Evolutionary conservation across 2,113 vertebrate genomes (phyloP), one percentile per base, ranked within the genome.

Genomic region (Crotalus helleri): DNA sequence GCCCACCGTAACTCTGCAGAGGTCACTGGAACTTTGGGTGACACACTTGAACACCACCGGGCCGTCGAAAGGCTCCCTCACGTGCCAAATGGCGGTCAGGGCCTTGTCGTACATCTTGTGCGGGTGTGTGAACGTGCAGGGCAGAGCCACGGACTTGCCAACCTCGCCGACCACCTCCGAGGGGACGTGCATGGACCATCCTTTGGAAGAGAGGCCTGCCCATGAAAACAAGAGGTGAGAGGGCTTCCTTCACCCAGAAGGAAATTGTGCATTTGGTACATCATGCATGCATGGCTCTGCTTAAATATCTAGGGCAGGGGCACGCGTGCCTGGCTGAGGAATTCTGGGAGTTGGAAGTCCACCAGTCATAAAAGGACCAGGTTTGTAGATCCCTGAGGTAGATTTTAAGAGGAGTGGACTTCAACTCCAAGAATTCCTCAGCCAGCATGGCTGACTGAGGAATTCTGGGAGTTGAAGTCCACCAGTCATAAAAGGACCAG

Each of bases 121-220:
- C 0, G 99, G 99, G 95, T 99, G 99, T 51, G 98, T 98, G 97
- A 99, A 99, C 55, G 98, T 98, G 95, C 99, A 99, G 88, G 99
- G 98, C 94, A 99, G 97, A 91, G 98, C 97, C 1, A 97, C 98
- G 0, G 96, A 98, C 95, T 98, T 98, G 33, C 99, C 98, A 0
- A 98, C 97, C 0, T 98, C 97, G 0, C 98, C 98, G 0, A 97
- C 97, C 0, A 98, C 98, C 87, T 99, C 99, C 0, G 98, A 90
- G 0, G 98, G 98, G 46, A 99, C 97, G 0, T 98, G 98, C 94
- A 99, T 97, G 1, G 98, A 98, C 99, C 99, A 99, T 92, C 98
- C 96, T 29, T 98, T 98, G 13, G 97, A 97, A 0, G 96, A 51
- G 8, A 51, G 49, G 8, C 49, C 49, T 51, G 8, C 49, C 49